A percentile compares a stretch with the other conserved stretches of the same genome.
phyloP scores from a whole-genome alignment of 2,888 invertebrate genomes.

The Danaus chrysippus region DNA sequence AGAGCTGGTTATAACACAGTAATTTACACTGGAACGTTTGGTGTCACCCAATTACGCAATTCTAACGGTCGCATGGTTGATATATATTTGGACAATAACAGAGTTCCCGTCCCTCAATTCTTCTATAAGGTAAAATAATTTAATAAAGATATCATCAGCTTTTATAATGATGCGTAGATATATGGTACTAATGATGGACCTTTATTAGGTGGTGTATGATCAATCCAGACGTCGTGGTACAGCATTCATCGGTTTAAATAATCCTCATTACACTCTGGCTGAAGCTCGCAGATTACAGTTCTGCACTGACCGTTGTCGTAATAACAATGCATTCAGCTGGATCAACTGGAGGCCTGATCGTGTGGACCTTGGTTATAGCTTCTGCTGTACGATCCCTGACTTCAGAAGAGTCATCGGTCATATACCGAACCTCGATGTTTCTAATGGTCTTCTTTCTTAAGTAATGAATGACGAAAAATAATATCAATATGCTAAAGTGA shows the following conservation, averaged over 20 bases:
- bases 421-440: constrained; percentile 73
- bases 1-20: constrained; percentile 50
- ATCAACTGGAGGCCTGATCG: constrained; percentile 76
- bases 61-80: constrained; percentile 57
- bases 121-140: constrained; percentile 57
- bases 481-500: not conserved
- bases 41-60: constrained; percentile 75
- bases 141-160: not conserved
- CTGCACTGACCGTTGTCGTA: constrained; percentile 73
- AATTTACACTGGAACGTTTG: constrained; percentile 81
- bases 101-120: constrained; percentile 64
- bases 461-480: constrained; percentile 13
- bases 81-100: constrained; percentile 60
- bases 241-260: constrained; percentile 81
- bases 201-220: constrained; percentile 75
- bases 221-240: constrained; percentile 68
- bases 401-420: constrained; percentile 73
- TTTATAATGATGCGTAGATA: too few species aligned
- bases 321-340: constrained; percentile 80
- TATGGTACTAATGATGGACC: not conserved
- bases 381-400: constrained; percentile 80
- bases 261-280: constrained; percentile 73
- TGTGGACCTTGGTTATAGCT: constrained; percentile 77
- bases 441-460: constrained; percentile 57
- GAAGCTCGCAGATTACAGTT: constrained; percentile 65